Base-by-base conservation (phyloP, 2,113 vertebrate genomes). In the Melanostigma gelatinosum region DNA sequence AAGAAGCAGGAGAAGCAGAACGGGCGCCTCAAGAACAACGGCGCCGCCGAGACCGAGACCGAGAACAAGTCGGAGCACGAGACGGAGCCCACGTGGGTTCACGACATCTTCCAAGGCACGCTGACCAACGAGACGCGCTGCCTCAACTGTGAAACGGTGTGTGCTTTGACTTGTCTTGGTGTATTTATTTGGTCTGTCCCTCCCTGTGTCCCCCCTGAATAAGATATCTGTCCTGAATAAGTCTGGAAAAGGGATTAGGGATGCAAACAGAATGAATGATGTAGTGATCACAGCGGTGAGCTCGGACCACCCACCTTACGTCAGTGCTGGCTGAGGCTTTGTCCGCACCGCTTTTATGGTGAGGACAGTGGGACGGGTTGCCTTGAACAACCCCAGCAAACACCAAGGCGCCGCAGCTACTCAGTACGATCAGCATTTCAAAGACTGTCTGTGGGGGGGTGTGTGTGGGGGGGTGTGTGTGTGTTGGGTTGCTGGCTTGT, bases 41-140 rank as follows among this genome's bases (percentile, higher is more conserved):
- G 97, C 86, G 13, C 44, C 44, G 91, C 95, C 1, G 97, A 98
- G 85, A 64, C 92, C 0, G 96, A 96, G 44, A 40, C 82, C 0
- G 97, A 98, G 89, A 96, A 96, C 92, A 97, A 97, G 77, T 77
- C 95, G 0, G 98, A 99, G 86, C 95, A 96, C 92, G 97, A 97
- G 77, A 79, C 95, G 0, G 98, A 99, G 86, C 95, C 97, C 91
- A 98, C 97, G 20, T 99, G 98, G 98, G 98, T 99, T 85, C 97
- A 99, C 16, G 97, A 99, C 80, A 99, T 99, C 94, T 99, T 99
- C 96, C 97, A 99, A 93, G 98, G 98, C 90, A 99, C 98, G 2
- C 95, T 99, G 94, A 99, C 97, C 93, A 99, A 99, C 63, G 98
- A 99, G 95, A 99, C 98, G 1, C 97, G 98, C 93, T 99, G 98